These are phyloP conservation scores for Tupaia tana DNA, from an alignment of 2,113 vertebrate species.

Conservation along the genomic window DNA sequence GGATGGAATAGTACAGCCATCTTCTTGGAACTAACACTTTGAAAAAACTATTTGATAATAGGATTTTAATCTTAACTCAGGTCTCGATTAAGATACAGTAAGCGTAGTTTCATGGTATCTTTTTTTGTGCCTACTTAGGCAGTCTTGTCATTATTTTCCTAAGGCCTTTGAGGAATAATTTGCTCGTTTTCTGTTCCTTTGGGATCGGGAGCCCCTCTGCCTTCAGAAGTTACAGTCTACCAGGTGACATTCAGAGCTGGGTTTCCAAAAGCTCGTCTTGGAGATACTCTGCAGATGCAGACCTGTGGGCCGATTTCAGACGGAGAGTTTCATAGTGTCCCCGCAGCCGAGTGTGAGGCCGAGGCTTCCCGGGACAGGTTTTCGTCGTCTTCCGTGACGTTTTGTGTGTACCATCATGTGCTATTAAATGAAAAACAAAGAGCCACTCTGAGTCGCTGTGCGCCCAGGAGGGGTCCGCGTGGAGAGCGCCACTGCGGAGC, in stretches of 20 bases:
- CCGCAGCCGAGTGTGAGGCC: not conserved
- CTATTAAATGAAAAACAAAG: not conserved
- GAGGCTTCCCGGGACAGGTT: not conserved
- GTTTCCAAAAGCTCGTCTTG: slow-evolving; percentile 7
- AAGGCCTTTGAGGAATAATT: slow-evolving; percentile 34
- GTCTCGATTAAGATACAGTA: not conserved
- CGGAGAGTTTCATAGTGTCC: not conserved
- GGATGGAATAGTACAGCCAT: not conserved
- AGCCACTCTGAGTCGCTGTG: fast-evolving
- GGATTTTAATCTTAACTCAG: slow-evolving; percentile 67
- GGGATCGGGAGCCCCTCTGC: not conserved
- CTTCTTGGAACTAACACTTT: slow-evolving; percentile 60
- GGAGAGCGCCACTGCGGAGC: fast-evolving
- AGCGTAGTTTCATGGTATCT: slow-evolving; percentile 49
- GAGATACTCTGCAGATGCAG: not conserved
- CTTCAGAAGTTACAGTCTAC: slow-evolving; percentile 9
- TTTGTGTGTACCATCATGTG: not conserved
- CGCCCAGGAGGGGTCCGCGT: not conserved
- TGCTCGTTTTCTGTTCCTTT: slow-evolving; percentile 63
- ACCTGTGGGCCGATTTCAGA: not conserved
- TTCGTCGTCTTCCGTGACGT: not conserved
- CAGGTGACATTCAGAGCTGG: not conserved
- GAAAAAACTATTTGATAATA: slow-evolving; percentile 43
- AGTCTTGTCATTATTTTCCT: not conserved
- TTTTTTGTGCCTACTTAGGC: slow-evolving; percentile 35